A percentile compares a stretch with the other conserved stretches of the same genome.
phyloP scores from a whole-genome alignment of 2,888 invertebrate species.

The Chaetoderma sp. region DNA sequence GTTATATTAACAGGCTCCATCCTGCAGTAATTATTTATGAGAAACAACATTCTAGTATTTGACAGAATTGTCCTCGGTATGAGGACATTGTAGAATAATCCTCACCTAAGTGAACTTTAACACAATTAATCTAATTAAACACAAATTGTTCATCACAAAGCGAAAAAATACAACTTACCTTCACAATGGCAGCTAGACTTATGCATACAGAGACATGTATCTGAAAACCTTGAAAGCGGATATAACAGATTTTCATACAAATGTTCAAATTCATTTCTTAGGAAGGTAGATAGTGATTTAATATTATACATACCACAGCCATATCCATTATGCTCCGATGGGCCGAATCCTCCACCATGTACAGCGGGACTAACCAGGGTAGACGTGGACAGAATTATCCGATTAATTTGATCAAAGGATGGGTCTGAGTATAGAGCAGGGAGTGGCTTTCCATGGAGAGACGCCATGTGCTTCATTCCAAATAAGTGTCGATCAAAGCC shows the following conservation, averaged over 20 bases:
- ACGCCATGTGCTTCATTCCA: conserved; percentile 79
- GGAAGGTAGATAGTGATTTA: neutral
- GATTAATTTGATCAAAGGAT: conserved; percentile 83
- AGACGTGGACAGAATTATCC: conserved; percentile 93
- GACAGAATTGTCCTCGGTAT: no score
- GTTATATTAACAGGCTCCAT: no score
- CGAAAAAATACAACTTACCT: neutral
- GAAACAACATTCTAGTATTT: no score
- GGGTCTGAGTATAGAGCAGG: conserved; percentile 81
- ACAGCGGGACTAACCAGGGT: conserved; percentile 90
- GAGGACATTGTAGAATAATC: no score
- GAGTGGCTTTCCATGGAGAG: conserved; percentile 64
- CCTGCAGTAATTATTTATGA: no score
- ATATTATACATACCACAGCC: conserved; percentile 76
- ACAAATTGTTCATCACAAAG: neutral
- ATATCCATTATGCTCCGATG: conserved; percentile 89
- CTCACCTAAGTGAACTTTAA: no score
- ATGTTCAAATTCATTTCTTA: no score
- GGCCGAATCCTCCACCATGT: conserved; percentile 92
- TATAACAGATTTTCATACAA: no score
- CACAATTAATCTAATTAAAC: neutral
- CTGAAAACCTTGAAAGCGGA: no score
- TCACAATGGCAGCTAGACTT: no score
- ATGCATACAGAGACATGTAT: no score
- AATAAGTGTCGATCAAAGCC: conserved; percentile 97